phyloP scores from a whole-genome alignment of 2,797 vertebrate species.

The Craterocephalus amniculus region DNA sequence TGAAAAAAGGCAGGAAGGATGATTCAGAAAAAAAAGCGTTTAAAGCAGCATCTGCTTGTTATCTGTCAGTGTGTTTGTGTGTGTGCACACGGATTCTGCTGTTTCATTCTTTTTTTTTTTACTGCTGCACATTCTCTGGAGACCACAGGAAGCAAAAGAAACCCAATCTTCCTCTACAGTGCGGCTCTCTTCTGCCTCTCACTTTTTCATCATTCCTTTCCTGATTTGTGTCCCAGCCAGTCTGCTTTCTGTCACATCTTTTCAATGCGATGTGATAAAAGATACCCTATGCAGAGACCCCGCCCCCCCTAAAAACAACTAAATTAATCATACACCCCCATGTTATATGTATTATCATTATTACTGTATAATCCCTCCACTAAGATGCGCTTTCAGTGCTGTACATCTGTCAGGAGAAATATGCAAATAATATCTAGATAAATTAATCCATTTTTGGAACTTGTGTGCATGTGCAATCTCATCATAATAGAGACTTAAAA shows the following conservation, averaged over 20 bases:
- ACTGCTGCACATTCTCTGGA: constrained; percentile 35
- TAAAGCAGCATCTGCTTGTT: constrained; percentile 40
- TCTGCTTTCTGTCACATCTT: constrained; percentile 13
- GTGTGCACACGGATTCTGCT: constrained; percentile 5
- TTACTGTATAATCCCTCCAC: background rate
- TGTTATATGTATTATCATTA: constrained; percentile 1
- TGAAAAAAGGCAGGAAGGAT: background rate
- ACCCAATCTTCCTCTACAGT: constrained; percentile 30
- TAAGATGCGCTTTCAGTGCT: too few species aligned
- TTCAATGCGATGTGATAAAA: constrained; percentile 10
- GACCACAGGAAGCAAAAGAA: constrained; percentile 29
- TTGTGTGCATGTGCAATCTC: background rate
- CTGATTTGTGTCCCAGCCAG: background rate
- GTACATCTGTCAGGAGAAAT: too few species aligned
- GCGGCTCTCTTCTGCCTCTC: constrained; percentile 21
- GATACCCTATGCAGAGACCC: background rate
- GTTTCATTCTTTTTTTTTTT: constrained; percentile 27
- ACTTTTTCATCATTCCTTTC: constrained; percentile 16
- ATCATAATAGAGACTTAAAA: background rate
- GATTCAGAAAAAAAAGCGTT: constrained; percentile 31
- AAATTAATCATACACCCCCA: background rate
- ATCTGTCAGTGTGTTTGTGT: constrained; percentile 20
- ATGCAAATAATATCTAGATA: too few species aligned
- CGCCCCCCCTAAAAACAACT: background rate
- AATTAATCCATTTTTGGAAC: background rate